phyloP scores from a whole-genome alignment of 2,113 vertebrate species.

The Dromiciops gliroides region DNA sequence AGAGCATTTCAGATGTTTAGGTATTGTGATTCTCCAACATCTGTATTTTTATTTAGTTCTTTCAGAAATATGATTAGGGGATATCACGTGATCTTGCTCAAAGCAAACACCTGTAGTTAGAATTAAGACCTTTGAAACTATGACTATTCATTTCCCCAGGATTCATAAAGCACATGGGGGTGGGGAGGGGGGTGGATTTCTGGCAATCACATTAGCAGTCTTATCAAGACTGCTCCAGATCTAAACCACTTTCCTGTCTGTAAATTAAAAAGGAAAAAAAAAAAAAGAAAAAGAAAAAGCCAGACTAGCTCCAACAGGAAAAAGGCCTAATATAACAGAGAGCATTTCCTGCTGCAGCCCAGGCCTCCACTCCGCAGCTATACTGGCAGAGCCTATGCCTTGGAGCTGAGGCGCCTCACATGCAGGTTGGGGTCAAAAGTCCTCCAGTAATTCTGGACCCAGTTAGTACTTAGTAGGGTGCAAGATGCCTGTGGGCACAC shows the following conservation, averaged over 20 bases:
- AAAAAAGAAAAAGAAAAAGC: constrained; percentile 79
- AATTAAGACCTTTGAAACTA: constrained; percentile 71
- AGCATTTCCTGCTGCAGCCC: constrained; percentile 83
- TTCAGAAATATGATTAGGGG: constrained; percentile 82
- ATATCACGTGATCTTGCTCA: constrained; percentile 74
- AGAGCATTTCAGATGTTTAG: constrained; percentile 78
- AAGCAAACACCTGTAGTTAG: constrained; percentile 81
- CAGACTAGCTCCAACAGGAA: constrained; percentile 74
- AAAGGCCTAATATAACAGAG: constrained; percentile 83
- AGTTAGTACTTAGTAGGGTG: background rate
- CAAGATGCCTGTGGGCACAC: background rate
- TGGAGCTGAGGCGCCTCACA: constrained; percentile 54
- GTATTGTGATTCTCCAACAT: constrained; percentile 80
- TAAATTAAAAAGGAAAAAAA: constrained; percentile 71
- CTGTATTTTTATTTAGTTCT: constrained; percentile 85
- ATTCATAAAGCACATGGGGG: constrained; percentile 54
- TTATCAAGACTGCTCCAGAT: constrained; percentile 83
- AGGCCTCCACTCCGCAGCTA: background rate
- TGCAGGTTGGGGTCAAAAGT: constrained; percentile 60
- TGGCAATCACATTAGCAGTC: constrained; percentile 79
- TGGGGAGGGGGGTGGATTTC: constrained; percentile 61
- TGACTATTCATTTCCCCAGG: constrained; percentile 49
- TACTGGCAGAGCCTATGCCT: background rate
- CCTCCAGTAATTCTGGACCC: background rate
- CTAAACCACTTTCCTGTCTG: constrained; percentile 84